A percentile compares a stretch with the other conserved stretches of the same genome.
Conservation (phyloP, 2,797 vertebrate genomes). For the Sebastes wilsoni region DNA sequence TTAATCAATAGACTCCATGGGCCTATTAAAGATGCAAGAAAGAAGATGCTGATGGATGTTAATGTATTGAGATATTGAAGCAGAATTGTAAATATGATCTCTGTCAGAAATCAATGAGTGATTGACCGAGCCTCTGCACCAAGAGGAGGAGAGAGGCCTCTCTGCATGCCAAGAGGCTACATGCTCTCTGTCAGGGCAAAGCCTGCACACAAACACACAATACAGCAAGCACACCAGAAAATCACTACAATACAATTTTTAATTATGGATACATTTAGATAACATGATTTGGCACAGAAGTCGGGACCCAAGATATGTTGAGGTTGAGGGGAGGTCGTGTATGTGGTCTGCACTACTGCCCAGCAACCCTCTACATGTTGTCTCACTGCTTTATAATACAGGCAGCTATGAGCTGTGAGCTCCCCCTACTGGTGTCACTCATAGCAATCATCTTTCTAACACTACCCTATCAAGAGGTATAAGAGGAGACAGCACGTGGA, state of each 20-base stretch:
- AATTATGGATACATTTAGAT: slow-evolving; percentile 9
- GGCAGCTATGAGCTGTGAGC: slow-evolving; percentile 83
- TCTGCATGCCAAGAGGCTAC: slow-evolving; percentile 7
- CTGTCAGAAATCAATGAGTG: slow-evolving; percentile 65
- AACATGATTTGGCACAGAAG: slow-evolving; percentile 15
- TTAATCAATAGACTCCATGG: neutral
- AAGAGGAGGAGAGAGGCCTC: slow-evolving; percentile 9
- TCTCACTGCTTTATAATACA: neutral
- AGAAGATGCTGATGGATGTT: slow-evolving; percentile 19
- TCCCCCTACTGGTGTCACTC: slow-evolving; percentile 88
- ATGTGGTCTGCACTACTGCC: slow-evolving; percentile 48
- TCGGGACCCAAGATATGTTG: slow-evolving; percentile 27
- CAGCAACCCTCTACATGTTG: slow-evolving; percentile 45
- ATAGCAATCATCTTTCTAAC: neutral
- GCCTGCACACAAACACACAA: neutral
- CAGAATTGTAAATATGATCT: slow-evolving; percentile 66
- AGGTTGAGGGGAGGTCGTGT: slow-evolving; percentile 10
- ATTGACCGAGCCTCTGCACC: slow-evolving; percentile 37
- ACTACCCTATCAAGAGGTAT: neutral
- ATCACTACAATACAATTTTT: neutral
- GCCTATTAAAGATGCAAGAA: slow-evolving; percentile 23
- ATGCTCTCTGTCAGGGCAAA: neutral
- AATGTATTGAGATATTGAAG: slow-evolving; percentile 47
- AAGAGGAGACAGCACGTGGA: neutral
- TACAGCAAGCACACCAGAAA: neutral